Evolutionary conservation across 1,140 invertebrate species (phyloP).

Genomic region (Parapsyche elsis): DNA sequence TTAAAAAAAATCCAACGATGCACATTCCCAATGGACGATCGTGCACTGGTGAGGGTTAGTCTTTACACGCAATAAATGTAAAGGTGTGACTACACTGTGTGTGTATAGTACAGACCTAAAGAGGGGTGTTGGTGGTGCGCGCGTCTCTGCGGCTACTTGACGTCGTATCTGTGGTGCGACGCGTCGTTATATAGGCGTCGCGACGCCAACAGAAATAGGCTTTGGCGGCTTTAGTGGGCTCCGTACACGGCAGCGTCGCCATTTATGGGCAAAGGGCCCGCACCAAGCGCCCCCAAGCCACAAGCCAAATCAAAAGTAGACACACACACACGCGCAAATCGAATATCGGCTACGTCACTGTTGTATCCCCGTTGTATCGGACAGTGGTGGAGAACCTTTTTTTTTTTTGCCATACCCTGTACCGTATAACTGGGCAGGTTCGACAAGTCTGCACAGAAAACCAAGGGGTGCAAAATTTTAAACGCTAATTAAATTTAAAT

Average conservation of each 20-base stretch:
- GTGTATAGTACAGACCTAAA: slow-evolving; percentile 32
- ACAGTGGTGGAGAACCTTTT: too few relatives aligned
- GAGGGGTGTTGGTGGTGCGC: background rate
- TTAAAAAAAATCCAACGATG: too few relatives aligned
- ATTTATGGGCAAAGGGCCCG: slow-evolving; percentile 42
- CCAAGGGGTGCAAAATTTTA: too few relatives aligned
- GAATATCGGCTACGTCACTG: background rate
- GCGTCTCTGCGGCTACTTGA: slow-evolving; percentile 24
- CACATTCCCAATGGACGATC: too few relatives aligned
- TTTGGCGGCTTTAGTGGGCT: slow-evolving; percentile 21
- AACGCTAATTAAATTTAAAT: background rate
- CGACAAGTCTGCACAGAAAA: too few relatives aligned
- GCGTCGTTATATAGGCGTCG: slow-evolving; percentile 40
- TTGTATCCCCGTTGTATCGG: too few relatives aligned
- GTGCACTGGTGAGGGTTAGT: too few relatives aligned
- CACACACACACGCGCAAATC: too few relatives aligned
- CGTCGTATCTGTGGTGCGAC: slow-evolving; percentile 2
- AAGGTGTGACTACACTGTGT: background rate
- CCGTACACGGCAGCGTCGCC: slow-evolving; percentile 43
- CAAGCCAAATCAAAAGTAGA: slow-evolving; percentile 30
- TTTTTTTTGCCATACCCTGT: too few relatives aligned
- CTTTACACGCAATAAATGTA: too few relatives aligned
- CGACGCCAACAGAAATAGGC: slow-evolving; percentile 39
- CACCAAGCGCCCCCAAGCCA: background rate
- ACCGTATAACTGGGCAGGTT: too few relatives aligned